Conservation (phyloP, 2,888 invertebrate species). For the Andrena haemorrhoa region DNA sequence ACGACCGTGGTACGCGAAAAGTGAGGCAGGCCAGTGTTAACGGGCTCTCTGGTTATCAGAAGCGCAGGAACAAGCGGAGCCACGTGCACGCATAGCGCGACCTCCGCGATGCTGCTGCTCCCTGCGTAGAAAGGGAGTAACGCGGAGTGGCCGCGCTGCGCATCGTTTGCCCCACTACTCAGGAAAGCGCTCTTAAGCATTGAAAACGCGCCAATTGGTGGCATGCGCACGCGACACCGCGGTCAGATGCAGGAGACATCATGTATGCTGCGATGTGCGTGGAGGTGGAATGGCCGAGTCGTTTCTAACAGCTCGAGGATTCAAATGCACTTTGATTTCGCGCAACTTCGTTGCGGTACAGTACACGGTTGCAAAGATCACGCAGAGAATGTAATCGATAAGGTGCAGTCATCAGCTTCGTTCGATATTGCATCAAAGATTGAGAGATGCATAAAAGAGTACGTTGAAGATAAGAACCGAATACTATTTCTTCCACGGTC, state of each 20-base stretch:
- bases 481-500: too few relatives aligned
- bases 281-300: not conserved
- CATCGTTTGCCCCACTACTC: constrained; percentile 83
- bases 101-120: constrained; percentile 77
- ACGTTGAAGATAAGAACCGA: too few relatives aligned
- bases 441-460: too few relatives aligned
- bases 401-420: too few relatives aligned
- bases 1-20: constrained; percentile 33
- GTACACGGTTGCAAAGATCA: too few relatives aligned
- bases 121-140: constrained; percentile 84
- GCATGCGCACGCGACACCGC: constrained; percentile 66
- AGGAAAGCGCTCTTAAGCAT: constrained; percentile 74
- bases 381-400: too few relatives aligned
- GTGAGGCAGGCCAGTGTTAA: constrained; percentile 80
- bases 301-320: too few relatives aligned
- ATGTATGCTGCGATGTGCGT: not conserved
- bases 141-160: constrained; percentile 85
- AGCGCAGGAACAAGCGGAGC: constrained; percentile 63
- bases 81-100: constrained; percentile 14
- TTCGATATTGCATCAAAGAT: too few relatives aligned
- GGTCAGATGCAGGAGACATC: constrained; percentile 22
- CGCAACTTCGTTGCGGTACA: too few relatives aligned
- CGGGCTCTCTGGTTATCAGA: constrained; percentile 72
- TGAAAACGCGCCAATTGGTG: constrained; percentile 75
- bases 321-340: too few relatives aligned